These are phyloP conservation scores for Hydrozoanthus gracilis DNA, from an alignment of 92 coral and sea anemone species.

Conservation along the genomic window DNA sequence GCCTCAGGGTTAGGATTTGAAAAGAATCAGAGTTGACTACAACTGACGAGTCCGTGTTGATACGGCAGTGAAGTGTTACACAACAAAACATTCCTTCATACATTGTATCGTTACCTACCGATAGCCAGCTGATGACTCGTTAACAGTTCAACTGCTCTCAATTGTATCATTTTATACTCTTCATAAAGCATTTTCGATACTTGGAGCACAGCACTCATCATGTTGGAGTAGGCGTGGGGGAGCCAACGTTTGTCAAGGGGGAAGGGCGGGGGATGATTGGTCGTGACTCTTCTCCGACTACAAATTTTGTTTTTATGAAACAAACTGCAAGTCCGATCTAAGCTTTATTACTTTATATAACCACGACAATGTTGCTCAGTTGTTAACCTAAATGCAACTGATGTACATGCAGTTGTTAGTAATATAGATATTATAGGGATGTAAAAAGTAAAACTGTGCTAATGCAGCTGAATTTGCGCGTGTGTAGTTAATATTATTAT, in stretches of 20 bases:
- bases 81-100: no score
- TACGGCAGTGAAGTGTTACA: slow-evolving; percentile 26
- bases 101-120: slow-evolving; percentile 27
- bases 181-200: slow-evolving; percentile 17
- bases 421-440: slow-evolving; percentile 28
- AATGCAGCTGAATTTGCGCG: background rate
- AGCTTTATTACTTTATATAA: slow-evolving; percentile 5
- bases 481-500: slow-evolving; percentile 27
- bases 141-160: slow-evolving; percentile 25
- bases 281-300: background rate
- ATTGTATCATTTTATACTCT: slow-evolving; percentile 26
- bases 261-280: background rate
- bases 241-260: slow-evolving; percentile 17
- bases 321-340: slow-evolving; percentile 25
- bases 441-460: slow-evolving; percentile 27
- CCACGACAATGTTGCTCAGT: slow-evolving; percentile 13
- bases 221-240: slow-evolving; percentile 18
- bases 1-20: background rate
- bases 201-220: no score
- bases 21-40: slow-evolving; percentile 25
- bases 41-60: slow-evolving; percentile 32
- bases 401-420: slow-evolving; percentile 23
- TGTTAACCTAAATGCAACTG: slow-evolving; percentile 17
- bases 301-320: slow-evolving; percentile 8
- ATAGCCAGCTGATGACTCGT: slow-evolving; percentile 19